phyloP scores from a whole-genome alignment of 2,797 vertebrate genomes.

The Clarias pachynema region DNA sequence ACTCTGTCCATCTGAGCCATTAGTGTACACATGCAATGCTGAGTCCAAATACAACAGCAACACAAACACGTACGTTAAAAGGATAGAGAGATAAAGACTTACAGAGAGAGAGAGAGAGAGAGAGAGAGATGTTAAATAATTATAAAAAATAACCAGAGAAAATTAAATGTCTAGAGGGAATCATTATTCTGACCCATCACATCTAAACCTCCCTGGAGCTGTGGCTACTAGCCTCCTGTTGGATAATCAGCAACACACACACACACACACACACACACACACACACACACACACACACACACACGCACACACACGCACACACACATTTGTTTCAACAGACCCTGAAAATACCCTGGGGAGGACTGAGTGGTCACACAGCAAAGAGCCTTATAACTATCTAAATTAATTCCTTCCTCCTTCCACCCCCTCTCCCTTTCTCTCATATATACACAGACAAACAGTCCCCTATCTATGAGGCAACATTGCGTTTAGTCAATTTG shows the following conservation, averaged over 20 bases:
- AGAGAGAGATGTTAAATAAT: constrained; percentile 32
- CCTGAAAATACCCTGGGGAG: constrained; percentile 9
- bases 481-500: background rate
- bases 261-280: constrained; percentile 7
- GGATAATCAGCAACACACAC: constrained; percentile 14
- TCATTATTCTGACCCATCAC: constrained; percentile 19
- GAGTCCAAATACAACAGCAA: background rate
- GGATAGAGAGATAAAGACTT: constrained; percentile 35
- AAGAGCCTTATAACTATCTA: constrained; percentile 15
- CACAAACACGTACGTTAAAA: constrained; percentile 22
- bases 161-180: constrained; percentile 4
- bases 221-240: constrained; percentile 10
- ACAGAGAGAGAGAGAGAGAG: constrained; percentile 37
- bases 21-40: background rate
- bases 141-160: constrained; percentile 27
- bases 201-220: background rate
- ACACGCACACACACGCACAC: constrained; percentile 9
- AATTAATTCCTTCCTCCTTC: constrained; percentile 14
- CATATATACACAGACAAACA: background rate
- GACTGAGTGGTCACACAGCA: constrained; percentile 13
- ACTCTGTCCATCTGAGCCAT: background rate
- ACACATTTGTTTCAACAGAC: constrained; percentile 8
- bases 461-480: background rate
- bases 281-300: constrained; percentile 5
- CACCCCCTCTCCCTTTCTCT: background rate